Conservation (phyloP, 2,888 invertebrate species). For the Bellardia pandia region DNA sequence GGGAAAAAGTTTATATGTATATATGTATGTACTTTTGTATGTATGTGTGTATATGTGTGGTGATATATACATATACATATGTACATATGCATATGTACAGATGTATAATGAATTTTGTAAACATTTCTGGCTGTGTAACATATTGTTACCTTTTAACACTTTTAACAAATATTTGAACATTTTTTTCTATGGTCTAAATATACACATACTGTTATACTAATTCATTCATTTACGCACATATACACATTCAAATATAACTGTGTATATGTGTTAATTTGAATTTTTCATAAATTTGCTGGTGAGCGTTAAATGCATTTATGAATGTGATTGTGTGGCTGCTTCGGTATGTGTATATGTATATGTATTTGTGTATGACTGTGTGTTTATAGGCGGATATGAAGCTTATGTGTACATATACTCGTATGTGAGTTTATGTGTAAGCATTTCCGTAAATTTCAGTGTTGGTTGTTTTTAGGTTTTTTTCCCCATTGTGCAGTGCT, state of each 20-base stretch:
- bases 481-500: constrained; percentile 33
- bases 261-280: constrained; percentile 7
- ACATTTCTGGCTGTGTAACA: constrained; percentile 47
- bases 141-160: constrained; percentile 65
- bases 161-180: constrained; percentile 64
- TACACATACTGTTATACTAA: constrained; percentile 25
- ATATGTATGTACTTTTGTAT: not conserved
- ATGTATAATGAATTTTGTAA: constrained; percentile 11
- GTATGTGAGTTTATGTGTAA: constrained; percentile 43
- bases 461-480: constrained; percentile 29
- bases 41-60: not conserved
- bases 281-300: constrained; percentile 24
- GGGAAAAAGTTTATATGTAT: not conserved
- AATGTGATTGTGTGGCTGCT: not conserved
- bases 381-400: constrained; percentile 29
- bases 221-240: constrained; percentile 25
- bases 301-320: constrained; percentile 34
- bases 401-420: constrained; percentile 1
- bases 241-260: not conserved
- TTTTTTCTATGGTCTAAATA: constrained; percentile 33
- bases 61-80: not conserved
- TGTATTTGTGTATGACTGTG: not conserved
- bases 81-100: not conserved
- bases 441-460: constrained; percentile 66
- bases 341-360: not conserved